Conservation (phyloP, 2,888 invertebrate genomes). For the Caenorhabditis sp. region DNA sequence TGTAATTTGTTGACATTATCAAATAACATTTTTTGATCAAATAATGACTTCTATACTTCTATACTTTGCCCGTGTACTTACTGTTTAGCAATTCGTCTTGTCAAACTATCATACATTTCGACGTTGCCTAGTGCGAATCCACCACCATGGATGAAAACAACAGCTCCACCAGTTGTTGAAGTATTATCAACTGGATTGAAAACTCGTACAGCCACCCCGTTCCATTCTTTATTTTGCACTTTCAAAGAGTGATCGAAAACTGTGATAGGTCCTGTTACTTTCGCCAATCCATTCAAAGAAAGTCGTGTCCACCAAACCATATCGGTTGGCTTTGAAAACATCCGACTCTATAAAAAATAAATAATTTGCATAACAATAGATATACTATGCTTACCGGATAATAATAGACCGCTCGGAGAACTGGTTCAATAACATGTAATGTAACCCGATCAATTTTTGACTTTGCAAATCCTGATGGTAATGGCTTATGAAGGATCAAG, state of each 20-base stretch:
- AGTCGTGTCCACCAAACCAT: slow-evolving; percentile 54
- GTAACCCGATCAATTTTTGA: slow-evolving; percentile 40
- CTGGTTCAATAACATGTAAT: slow-evolving; percentile 52
- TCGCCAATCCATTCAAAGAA: slow-evolving; percentile 35
- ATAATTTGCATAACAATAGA: slow-evolving; percentile 5
- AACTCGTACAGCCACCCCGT: slow-evolving; percentile 41
- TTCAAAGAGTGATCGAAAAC: slow-evolving; percentile 13
- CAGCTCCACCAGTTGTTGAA: slow-evolving; percentile 49
- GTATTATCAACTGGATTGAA: slow-evolving; percentile 41
- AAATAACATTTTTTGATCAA: not conserved
- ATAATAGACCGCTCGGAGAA: slow-evolving; percentile 49
- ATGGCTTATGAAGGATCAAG: slow-evolving; percentile 40
- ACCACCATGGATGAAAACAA: slow-evolving; percentile 66
- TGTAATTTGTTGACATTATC: slow-evolving; percentile 8
- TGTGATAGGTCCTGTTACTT: slow-evolving; percentile 13
- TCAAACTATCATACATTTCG: slow-evolving; percentile 54
- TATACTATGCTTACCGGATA: slow-evolving; percentile 55
- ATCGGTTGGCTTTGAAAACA: slow-evolving; percentile 24
- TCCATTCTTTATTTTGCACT: slow-evolving; percentile 11
- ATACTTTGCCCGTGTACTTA: slow-evolving; percentile 14
- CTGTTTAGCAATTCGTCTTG: slow-evolving; percentile 51
- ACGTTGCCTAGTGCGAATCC: slow-evolving; percentile 62
- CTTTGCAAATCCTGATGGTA: slow-evolving; percentile 50
- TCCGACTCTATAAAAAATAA: slow-evolving; percentile 33
- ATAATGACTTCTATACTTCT: no score